Percentiles rank a stretch among this genome's conserved stretches.
Conservation (phyloP, 2,888 invertebrate genomes). For the Caenorhabditis sinica region DNA sequence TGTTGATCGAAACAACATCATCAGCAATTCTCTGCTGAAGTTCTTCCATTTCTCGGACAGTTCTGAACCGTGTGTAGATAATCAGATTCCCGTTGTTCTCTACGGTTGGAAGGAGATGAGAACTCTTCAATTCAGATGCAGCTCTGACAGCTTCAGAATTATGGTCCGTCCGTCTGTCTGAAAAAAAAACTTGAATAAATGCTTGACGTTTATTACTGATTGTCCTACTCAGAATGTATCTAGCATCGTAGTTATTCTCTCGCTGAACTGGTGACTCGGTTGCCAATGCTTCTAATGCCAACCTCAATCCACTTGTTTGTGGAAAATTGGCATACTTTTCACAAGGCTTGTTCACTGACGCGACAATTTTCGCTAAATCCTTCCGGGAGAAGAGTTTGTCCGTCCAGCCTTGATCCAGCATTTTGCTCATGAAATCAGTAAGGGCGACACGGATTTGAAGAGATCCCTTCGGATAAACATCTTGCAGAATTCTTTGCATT, state of each 20-base stretch:
- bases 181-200: background rate
- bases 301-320: slow-evolving; percentile 43
- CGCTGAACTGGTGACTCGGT: slow-evolving; percentile 32
- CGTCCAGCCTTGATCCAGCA: slow-evolving; percentile 54
- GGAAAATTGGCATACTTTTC: slow-evolving; percentile 5
- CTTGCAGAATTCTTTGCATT: slow-evolving; percentile 97
- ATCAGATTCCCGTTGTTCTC: slow-evolving; percentile 54
- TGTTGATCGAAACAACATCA: slow-evolving; percentile 30
- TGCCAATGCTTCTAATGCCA: slow-evolving; percentile 63
- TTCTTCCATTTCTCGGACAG: slow-evolving; percentile 50
- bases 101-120: background rate
- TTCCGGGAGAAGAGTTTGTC: slow-evolving; percentile 12
- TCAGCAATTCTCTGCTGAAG: slow-evolving; percentile 36
- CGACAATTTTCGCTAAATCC: slow-evolving; percentile 26
- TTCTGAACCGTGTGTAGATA: slow-evolving; percentile 45
- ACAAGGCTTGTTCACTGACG: slow-evolving; percentile 11
- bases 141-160: slow-evolving; percentile 44
- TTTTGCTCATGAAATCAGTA: slow-evolving; percentile 47
- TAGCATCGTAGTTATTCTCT: slow-evolving; percentile 33
- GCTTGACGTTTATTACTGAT: background rate
- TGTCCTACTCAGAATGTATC: slow-evolving; percentile 23
- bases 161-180: slow-evolving; percentile 17
- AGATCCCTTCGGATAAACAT: slow-evolving; percentile 88
- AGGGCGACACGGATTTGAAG: slow-evolving; percentile 49
- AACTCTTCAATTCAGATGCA: slow-evolving; percentile 2